phyloP scores from a whole-genome alignment of 1,140 invertebrate species.

The Wasmannia auropunctata region DNA sequence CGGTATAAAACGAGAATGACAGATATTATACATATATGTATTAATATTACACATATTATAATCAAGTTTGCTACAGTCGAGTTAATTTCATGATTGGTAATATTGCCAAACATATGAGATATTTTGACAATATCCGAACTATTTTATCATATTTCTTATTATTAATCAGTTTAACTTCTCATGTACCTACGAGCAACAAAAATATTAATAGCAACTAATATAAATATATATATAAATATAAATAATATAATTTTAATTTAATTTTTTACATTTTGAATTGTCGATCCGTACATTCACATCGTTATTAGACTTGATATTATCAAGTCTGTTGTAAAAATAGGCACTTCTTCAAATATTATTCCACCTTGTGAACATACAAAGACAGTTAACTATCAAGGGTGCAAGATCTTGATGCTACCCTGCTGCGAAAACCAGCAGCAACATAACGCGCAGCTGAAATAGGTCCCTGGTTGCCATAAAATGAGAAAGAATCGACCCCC shows the following conservation, averaged over 20 bases:
- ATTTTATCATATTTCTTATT: conserved; percentile 21
- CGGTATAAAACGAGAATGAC: conserved; percentile 39
- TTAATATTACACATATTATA: conserved; percentile 20
- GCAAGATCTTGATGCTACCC: conserved; percentile 40
- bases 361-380: not conserved
- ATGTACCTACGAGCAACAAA: not conserved
- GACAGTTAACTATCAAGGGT: conserved; percentile 20
- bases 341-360: not conserved
- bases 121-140: not conserved
- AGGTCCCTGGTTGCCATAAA: conserved; percentile 67
- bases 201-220: not conserved
- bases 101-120: conserved; percentile 10
- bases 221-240: no score
- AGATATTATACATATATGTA: conserved; percentile 31
- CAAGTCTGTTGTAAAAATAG: not conserved
- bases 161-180: not conserved
- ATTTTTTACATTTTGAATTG: not conserved
- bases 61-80: conserved; percentile 12
- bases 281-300: not conserved
- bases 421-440: conserved; percentile 47
- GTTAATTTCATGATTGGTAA: conserved; percentile 34
- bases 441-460: conserved; percentile 65
- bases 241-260: not conserved
- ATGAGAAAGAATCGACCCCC: conserved; percentile 72
- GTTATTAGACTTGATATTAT: not conserved